A percentile compares a stretch with the other conserved stretches of the same genome.
Conservation (phyloP, 2,888 invertebrate species). For the Nymphalis c-album region DNA sequence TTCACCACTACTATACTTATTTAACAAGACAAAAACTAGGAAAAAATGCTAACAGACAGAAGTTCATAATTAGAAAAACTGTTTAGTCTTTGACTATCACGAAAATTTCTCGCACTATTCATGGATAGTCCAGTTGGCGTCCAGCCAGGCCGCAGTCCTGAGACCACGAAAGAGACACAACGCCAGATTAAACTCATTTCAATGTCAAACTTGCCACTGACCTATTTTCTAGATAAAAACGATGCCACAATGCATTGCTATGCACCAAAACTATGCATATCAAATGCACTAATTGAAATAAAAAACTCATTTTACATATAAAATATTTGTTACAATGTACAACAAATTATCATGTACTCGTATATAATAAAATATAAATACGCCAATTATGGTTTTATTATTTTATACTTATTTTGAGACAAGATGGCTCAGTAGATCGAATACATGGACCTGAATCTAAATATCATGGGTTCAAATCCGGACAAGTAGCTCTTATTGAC, state of each 20-base stretch:
- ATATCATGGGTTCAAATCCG: no score
- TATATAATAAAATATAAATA: no score
- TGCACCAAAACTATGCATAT: background rate
- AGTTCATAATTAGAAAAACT: constrained; percentile 1
- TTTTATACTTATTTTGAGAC: no score
- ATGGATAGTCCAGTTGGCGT: constrained; percentile 56
- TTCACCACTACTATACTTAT: background rate
- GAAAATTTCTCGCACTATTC: constrained; percentile 38
- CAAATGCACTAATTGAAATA: no score
- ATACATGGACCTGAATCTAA: no score
- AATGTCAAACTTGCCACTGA: constrained; percentile 64
- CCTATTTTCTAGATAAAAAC: constrained; percentile 26
- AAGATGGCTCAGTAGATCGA: no score
- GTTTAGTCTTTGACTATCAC: constrained; percentile 9
- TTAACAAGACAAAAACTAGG: background rate
- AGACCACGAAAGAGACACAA: constrained; percentile 50
- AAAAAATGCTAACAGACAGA: background rate
- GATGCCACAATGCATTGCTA: constrained; percentile 1
- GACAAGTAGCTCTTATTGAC: no score
- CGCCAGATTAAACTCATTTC: constrained; percentile 55
- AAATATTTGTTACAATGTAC: no score
- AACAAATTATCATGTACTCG: no score
- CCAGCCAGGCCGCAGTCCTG: constrained; percentile 54
- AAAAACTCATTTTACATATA: no score
- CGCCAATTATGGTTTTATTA: no score